Conservation (phyloP, 2,888 invertebrate species). For the Allolobophora icterica region DNA sequence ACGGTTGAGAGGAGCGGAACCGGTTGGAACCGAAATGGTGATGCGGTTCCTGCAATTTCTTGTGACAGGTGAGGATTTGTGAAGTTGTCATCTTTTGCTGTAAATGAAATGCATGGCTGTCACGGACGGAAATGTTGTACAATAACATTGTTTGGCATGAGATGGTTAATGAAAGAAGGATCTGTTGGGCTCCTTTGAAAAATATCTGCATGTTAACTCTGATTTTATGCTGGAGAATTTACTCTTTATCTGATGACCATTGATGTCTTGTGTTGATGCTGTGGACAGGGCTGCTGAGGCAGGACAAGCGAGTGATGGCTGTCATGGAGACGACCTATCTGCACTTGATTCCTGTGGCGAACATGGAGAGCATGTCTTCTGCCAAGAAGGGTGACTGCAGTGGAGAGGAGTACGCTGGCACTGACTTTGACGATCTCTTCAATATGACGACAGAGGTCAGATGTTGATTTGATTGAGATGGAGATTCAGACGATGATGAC, state of each 20-base stretch:
- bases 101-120: neutral
- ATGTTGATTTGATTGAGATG: neutral
- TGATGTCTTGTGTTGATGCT: neutral
- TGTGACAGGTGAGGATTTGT: constrained; percentile 47
- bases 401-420: constrained; percentile 43
- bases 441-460: neutral
- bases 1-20: constrained; percentile 68
- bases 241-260: too few species aligned
- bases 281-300: constrained; percentile 69
- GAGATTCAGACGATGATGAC: too few species aligned
- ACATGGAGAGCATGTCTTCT: constrained; percentile 69
- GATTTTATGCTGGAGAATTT: too few species aligned
- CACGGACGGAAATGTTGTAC: too few species aligned
- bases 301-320: constrained; percentile 73
- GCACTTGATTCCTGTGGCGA: constrained; percentile 79
- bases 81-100: constrained; percentile 6
- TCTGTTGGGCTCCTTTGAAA: too few species aligned
- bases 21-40: constrained; percentile 59
- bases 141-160: too few species aligned
- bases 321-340: constrained; percentile 78
- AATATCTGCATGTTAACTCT: too few species aligned
- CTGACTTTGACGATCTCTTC: constrained; percentile 20
- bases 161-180: too few species aligned
- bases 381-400: constrained; percentile 55
- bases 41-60: constrained; percentile 78